Base-by-base conservation (phyloP, 2,113 vertebrate genomes). In the Bombycilla garrulus region DNA sequence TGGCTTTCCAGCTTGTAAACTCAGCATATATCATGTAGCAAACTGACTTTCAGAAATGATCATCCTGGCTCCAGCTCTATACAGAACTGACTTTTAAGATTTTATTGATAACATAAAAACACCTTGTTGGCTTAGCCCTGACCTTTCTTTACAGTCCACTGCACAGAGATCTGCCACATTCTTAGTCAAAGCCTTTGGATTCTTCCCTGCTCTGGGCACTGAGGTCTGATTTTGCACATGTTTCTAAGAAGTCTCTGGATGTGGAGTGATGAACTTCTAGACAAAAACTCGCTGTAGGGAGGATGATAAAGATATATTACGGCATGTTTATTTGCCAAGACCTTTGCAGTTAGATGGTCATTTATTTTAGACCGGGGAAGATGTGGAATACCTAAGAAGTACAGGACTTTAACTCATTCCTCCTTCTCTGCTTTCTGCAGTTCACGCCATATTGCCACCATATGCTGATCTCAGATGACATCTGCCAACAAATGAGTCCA, bases 401-500 rank as follows among this genome's bases (percentile, higher is more conserved):
- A 42, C 3, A 54, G 67, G 69, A 85, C 88, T 67, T 95, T 69
- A 97, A 81, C 18, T 65, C 72, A 81, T 74, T 92, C 48, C 81
- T 96, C 64, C 22, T 70, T 11, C 50, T 58, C 33, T 54, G 80
- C 53, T 48, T 82, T 92, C 83, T 80, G 11, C 12, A 84, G 22
- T 67, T 86, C 92, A 80, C 89, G n/a, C 93, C 97, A 96, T 53
- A 87, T 93, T 95, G 97, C 82, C 90, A 73, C 97, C 97, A 97
- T 81, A 96, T 97, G 96, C 73, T 78, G 76, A 36, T 94, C 67
- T 80, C 92, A 95, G 88, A 94, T 64, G 90, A 91, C 96, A 97
- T 94, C 95, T 95, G 93, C 79, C 87, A 95, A 91, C 93, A 97
- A 77, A 81, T 71, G 84, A 60, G 88, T 79, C 95, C 83, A 93